Percentiles rank a stretch among this genome's conserved stretches.
Conservation (phyloP, 2,888 invertebrate genomes). For the Megamerina dolium region DNA sequence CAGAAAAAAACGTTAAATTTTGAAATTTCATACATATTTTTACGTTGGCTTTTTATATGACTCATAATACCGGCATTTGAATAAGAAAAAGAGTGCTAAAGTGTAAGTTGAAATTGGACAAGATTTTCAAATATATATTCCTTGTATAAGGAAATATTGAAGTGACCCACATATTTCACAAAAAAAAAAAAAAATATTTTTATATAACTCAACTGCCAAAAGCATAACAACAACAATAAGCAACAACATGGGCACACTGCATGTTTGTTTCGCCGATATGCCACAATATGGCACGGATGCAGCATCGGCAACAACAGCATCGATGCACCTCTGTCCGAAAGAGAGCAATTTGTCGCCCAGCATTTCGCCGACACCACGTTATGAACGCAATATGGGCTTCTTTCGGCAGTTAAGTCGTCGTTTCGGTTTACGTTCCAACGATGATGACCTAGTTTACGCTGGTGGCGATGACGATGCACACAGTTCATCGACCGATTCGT, state of each 20-base stretch:
- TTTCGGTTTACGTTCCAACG: slow-evolving; percentile 55
- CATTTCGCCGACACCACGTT: slow-evolving; percentile 53
- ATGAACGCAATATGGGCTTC: slow-evolving; percentile 59
- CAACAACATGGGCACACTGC: slow-evolving; percentile 29
- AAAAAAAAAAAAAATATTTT: background rate
- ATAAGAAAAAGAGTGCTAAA: background rate
- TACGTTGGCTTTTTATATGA: no score
- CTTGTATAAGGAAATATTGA: no score
- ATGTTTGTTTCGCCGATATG: slow-evolving; percentile 39
- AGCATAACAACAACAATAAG: background rate
- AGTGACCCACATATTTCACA: no score
- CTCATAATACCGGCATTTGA: background rate
- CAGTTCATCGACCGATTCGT: slow-evolving; percentile 47
- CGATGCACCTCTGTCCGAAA: background rate
- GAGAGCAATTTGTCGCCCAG: slow-evolving; percentile 38
- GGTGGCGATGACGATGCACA: slow-evolving; percentile 51
- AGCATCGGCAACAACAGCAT: slow-evolving; percentile 21
- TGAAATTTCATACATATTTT: no score
- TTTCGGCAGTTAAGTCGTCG: slow-evolving; percentile 62
- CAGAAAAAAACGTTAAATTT: no score
- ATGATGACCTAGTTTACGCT: slow-evolving; percentile 48
- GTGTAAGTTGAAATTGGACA: background rate
- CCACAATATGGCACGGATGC: slow-evolving; percentile 15
- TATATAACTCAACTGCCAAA: background rate
- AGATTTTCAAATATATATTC: no score